Conservation (phyloP, 2,888 invertebrate species). For the Belgica antarctica region DNA sequence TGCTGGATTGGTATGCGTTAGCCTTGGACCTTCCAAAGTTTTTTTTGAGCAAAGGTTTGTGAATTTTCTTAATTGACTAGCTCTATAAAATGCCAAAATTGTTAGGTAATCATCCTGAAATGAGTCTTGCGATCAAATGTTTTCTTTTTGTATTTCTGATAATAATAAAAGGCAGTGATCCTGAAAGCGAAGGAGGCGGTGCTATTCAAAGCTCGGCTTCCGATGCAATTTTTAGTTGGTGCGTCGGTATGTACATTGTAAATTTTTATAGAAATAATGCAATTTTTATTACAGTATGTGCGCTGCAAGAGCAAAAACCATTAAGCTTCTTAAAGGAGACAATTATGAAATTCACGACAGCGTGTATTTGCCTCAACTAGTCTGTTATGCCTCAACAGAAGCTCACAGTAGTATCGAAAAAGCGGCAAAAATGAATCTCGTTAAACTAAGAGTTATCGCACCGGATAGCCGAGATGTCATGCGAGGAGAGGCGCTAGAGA, state of each 20-base stretch:
- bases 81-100: too few relatives aligned
- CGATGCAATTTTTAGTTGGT: constrained; percentile 76
- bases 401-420: constrained; percentile 77
- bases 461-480: constrained; percentile 68
- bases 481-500: constrained; percentile 62
- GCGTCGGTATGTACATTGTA: too few relatives aligned
- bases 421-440: constrained; percentile 73
- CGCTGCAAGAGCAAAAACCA: constrained; percentile 72
- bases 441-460: constrained; percentile 68
- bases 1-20: constrained; percentile 78
- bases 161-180: constrained; percentile 39
- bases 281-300: too few relatives aligned
- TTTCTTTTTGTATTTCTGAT: too few relatives aligned
- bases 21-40: constrained; percentile 71
- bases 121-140: too few relatives aligned
- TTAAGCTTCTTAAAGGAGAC: constrained; percentile 63
- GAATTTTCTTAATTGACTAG: too few relatives aligned
- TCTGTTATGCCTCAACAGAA: constrained; percentile 72
- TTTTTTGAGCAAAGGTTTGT: constrained; percentile 61
- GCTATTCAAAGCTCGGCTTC: constrained; percentile 82
- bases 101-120: too few relatives aligned
- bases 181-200: constrained; percentile 65
- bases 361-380: constrained; percentile 70
- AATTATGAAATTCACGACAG: constrained; percentile 61
- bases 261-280: too few relatives aligned